Base-by-base conservation (phyloP, 2,113 vertebrate species). In the Anolis sagrei region DNA sequence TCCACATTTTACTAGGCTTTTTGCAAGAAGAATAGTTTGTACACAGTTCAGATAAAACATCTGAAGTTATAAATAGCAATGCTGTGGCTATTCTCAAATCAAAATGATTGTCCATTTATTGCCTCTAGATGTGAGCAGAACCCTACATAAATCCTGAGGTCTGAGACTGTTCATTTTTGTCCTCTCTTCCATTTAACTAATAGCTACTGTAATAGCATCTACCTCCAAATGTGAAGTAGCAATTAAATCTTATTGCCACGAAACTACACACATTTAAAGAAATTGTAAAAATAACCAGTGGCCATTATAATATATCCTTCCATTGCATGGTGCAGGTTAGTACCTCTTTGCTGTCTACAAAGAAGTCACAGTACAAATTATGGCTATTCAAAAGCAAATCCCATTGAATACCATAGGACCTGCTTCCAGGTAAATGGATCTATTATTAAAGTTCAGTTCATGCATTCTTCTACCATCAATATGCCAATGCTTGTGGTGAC, bases 401-500 rank as follows among this genome's bases (percentile, higher is more conserved):
- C 61, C 5, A 34, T 6, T 83, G 72, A 48, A 14, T 75, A 44
- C 19, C 64, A 4, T 66, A 36, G 29, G 7, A 6, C 36, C 76
- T 83, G 44, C 61, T 64, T 54, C 19, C 34, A 66, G 21, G 11
- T 64, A 76, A 34, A 19, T 54, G 39, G 68, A 11, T 7, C 7
- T 44, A 25, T 25, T 1, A n/a, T 76, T 72, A 73, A 84, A 76
- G 64, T 75, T 82, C 14, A 51, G 68, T 64, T 1, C 64, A 81
- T 48, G 73, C n/a, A 25, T 10, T 84, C 84, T 81, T 69, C 62
- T 70, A 81, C 86, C 86, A 25, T 64, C 49, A 62, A 25, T 32
- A 32, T 90, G 90, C 48, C 39, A 87, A 78, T 88, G 91, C 72
- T 86, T 91, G 78, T 86, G 91, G n/a, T 81, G 92, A 89, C 95